These are phyloP conservation scores for Folsomia candida DNA, from an alignment of 2,888 invertebrate species.

Conservation along the genomic window DNA sequence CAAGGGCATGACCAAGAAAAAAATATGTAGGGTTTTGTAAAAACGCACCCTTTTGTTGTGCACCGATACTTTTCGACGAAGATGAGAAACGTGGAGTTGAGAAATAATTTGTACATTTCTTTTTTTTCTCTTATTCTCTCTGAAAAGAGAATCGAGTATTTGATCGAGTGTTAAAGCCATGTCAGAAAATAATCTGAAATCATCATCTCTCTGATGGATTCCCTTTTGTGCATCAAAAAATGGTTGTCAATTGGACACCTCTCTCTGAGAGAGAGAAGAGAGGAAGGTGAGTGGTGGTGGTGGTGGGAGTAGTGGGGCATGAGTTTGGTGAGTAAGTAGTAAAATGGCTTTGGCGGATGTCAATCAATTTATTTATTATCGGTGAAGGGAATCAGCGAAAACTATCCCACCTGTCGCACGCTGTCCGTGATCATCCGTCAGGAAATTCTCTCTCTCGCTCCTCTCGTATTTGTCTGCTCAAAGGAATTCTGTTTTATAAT, in stretches of 20 bases:
- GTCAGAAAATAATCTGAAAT: too few species aligned
- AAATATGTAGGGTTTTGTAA: background rate
- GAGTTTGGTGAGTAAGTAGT: conserved; percentile 24
- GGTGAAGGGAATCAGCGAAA: conserved; percentile 43
- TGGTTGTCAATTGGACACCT: background rate
- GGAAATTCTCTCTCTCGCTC: too few species aligned
- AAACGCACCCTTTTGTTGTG: background rate
- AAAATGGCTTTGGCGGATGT: conserved; percentile 50
- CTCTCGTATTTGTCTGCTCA: background rate
- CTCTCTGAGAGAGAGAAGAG: background rate
- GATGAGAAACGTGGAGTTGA: background rate
- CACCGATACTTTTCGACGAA: background rate
- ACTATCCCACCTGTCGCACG: conserved; percentile 51
- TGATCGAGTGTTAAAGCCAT: too few species aligned
- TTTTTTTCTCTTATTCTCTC: too few species aligned
- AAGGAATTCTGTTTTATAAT: too few species aligned
- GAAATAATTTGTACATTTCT: too few species aligned
- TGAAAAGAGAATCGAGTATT: too few species aligned
- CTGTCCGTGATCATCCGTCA: conserved; percentile 43
- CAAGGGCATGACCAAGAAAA: background rate
- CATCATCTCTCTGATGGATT: too few species aligned
- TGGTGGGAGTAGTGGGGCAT: conserved; percentile 11
- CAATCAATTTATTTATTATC: conserved; percentile 44
- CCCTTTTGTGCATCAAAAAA: background rate
- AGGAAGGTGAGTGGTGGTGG: background rate